Base-by-base conservation (phyloP, 2,888 invertebrate genomes). In the Nudaria mundana region DNA sequence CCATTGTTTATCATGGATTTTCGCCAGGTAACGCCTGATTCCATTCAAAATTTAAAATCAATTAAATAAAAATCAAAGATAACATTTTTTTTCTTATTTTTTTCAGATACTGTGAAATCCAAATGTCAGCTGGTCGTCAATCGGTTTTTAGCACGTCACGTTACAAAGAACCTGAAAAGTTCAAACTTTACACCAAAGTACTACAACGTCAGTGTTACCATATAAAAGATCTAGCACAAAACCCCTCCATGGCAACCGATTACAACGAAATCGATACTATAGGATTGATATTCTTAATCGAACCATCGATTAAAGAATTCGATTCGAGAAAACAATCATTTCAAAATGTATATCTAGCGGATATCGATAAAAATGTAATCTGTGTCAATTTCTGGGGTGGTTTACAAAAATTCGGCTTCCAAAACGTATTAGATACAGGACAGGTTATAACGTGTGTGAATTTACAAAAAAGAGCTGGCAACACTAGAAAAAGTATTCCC, bases 211-310 rank as follows among this genome's bases (percentile, higher is more conserved):
- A 51, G 13, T 89, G 83, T 40, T 86, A 76, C 18, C 60, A 72
- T n/a, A 87, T 93, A 38, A 72, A 75, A 50, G 85, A 91, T 41
- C 59, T 92, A 13, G 44, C 64, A 0, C 52, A 66, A 44, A 78
- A 76, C 12, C 68, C 77, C 0, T 42, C 51, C 0, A 56, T 66
- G 37, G 39, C 44, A 3, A 78, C 76, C 12, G 72, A 81, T 30
- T 93, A 92, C 63, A 91, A 91, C 45, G 95, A 95, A 86, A 88
- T 95, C 48, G 95, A 96, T 76, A 91, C 93, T 6, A 90, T 93
- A 3, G 95, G 95, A 1, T 59, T 94, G 2, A 88, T 95, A 24
- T 86, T 93, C 14, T 74, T 84, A 40, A 81, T 92, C 23, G 90
- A 89, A 47, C 86, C 90, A 14, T 69, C 84, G 15, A 81, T 77